phyloP scores from a whole-genome alignment of 2,113 vertebrate species.

The Puntigrus tetrazona region DNA sequence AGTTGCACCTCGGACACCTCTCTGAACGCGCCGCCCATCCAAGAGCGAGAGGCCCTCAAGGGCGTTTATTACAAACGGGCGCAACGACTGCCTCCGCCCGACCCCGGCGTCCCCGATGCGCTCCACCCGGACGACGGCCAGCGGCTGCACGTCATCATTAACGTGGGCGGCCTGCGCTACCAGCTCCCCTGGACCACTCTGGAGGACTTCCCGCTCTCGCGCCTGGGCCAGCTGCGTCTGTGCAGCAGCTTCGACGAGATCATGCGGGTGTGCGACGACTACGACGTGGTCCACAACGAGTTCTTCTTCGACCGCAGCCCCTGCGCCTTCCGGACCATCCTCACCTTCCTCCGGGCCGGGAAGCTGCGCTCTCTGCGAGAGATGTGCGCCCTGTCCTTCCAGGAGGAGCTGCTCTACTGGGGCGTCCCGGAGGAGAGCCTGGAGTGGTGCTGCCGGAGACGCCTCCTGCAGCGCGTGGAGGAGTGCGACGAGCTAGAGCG shows the following conservation, averaged over 20 bases:
- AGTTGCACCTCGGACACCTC: constrained; percentile 91
- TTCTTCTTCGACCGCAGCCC: constrained; percentile 99
- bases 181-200: constrained; percentile 95
- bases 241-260: constrained; percentile 96
- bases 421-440: constrained; percentile 91
- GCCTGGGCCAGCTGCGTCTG: constrained; percentile 88
- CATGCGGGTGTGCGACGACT: constrained; percentile 93
- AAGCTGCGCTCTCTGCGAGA: constrained; percentile 90
- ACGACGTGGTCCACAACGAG: constrained; percentile 90
- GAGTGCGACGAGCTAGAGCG: constrained; percentile 89
- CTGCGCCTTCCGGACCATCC: constrained; percentile 91
- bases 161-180: constrained; percentile 95
- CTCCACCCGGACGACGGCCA: constrained; percentile 70
- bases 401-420: constrained; percentile 97
- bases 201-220: constrained; percentile 92
- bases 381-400: constrained; percentile 95
- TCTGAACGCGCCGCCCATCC: constrained; percentile 80
- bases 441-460: constrained; percentile 93
- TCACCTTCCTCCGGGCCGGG: constrained; percentile 91
- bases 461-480: constrained; percentile 91
- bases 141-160: constrained; percentile 89
- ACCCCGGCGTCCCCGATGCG: constrained; percentile 62
- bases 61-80: constrained; percentile 93
- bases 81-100: constrained; percentile 68
- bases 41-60: constrained; percentile 83